Evolutionary conservation across 2,888 invertebrate genomes (phyloP), one percentile per base, ranked within the genome.

Genomic region (Megamerina dolium): DNA sequence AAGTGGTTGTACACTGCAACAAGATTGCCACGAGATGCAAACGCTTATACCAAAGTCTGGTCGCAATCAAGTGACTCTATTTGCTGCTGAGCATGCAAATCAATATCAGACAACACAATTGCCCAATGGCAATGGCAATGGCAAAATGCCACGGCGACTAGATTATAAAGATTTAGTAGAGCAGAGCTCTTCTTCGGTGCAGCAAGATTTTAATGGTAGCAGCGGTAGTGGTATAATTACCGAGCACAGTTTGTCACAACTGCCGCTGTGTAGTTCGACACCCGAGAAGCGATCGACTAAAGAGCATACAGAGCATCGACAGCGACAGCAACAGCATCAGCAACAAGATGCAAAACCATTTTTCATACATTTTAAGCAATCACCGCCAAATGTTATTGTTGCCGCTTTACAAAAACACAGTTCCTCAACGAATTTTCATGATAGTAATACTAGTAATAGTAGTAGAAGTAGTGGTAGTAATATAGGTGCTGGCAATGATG

Each of bases 1-100:
- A 2, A 67, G 66, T 42, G 63, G 65, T 21, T 60, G 62, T 33
- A 61, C 66, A 2, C 53, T 64, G 48, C 64, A 66, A 41, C 63
- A 65, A 44, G 71, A 72, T 40, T 64, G 64, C 20, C 69, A 70
- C 44, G 72, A 72, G 56, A 71, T 72, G 70, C 72, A 72, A 53
- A 72, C 70, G 2, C 54, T 72, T 5, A 72, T 72, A 46, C 68
- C 70, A 3, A 62, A 63, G 31, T 59, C 64, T 1, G 50, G 48
- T 2, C 57, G 59, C 2, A 58, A 64, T 37, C 61, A 64, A 38
- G 40, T 65, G 44, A 41, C 57, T 49, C n/a, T n/a, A n/a, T n/a
- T n/a, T n/a, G 53, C 57, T 9, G 59, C 58, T 8, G 64, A 62
- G 34, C 58, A 57, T 21, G 51, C 59, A 8, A 41, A 54, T 35